A percentile compares a stretch with the other conserved stretches of the same genome.
Conservation (phyloP, 2,113 vertebrate genomes). For the Agapornis roseicollis region DNA sequence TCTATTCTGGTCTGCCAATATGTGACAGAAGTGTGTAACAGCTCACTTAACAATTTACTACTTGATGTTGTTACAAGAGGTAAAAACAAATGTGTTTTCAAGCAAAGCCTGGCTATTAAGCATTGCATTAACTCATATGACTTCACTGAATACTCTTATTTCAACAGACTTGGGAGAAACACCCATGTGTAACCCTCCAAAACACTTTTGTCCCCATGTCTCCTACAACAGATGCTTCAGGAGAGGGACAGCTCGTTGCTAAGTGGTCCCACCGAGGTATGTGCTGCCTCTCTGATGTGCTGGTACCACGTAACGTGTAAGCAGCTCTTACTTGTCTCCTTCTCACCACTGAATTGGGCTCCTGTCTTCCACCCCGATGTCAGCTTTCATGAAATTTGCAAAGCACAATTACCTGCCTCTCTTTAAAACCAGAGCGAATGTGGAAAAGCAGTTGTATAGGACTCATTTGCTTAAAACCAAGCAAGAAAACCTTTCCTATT, state of each 20-base stretch:
- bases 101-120: background rate
- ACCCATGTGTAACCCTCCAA: background rate
- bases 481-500: conserved; percentile 2
- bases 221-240: background rate
- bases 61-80: background rate
- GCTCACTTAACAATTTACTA: background rate
- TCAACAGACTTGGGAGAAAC: background rate
- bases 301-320: background rate
- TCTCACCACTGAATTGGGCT: background rate
- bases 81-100: background rate
- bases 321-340: background rate
- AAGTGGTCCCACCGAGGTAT: background rate
- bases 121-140: background rate
- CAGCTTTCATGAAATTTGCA: background rate
- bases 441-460: background rate
- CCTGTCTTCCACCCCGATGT: background rate
- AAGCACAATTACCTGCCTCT: background rate
- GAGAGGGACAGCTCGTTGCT: background rate
- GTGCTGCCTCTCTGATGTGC: background rate
- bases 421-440: background rate
- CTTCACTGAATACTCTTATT: background rate
- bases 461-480: conserved; percentile 1
- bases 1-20: background rate
- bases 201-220: fast-evolving
- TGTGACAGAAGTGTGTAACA: background rate